phyloP scores from a whole-genome alignment of 1,140 invertebrate genomes.

The Adelges cooleyi region DNA sequence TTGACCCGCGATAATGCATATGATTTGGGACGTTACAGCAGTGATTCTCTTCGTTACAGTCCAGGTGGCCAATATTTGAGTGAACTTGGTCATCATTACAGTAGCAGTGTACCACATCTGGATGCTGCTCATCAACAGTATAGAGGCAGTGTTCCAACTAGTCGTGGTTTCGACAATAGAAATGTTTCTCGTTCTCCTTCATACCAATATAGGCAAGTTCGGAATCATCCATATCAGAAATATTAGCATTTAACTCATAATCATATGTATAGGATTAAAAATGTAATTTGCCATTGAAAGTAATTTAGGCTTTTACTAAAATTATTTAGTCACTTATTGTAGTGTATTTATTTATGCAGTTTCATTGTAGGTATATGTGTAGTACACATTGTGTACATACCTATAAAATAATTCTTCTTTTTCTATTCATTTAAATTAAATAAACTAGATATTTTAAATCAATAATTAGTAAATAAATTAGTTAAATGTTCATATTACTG shows the following conservation, averaged over 20 bases:
- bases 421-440: too few species aligned
- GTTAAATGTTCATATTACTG: too few species aligned
- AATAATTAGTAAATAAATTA: too few species aligned
- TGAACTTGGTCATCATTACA: background rate
- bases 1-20: background rate
- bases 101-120: background rate
- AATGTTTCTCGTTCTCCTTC: background rate
- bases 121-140: background rate
- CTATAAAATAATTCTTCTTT: too few species aligned
- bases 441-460: too few species aligned
- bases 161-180: constrained; percentile 3
- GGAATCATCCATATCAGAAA: constrained; percentile 23
- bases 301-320: too few species aligned
- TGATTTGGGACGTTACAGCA: background rate
- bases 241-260: background rate
- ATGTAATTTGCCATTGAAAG: too few species aligned
- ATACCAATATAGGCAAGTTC: constrained; percentile 7
- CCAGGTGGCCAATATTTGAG: constrained; percentile 1
- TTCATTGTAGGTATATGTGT: too few species aligned
- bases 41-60: background rate
- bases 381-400: too few species aligned
- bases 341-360: too few species aligned
- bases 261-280: too few species aligned
- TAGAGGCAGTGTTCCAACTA: background rate
- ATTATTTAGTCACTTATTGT: too few species aligned